Conservation (phyloP, 2,113 vertebrate genomes). For the Oryzias curvinotus region DNA sequence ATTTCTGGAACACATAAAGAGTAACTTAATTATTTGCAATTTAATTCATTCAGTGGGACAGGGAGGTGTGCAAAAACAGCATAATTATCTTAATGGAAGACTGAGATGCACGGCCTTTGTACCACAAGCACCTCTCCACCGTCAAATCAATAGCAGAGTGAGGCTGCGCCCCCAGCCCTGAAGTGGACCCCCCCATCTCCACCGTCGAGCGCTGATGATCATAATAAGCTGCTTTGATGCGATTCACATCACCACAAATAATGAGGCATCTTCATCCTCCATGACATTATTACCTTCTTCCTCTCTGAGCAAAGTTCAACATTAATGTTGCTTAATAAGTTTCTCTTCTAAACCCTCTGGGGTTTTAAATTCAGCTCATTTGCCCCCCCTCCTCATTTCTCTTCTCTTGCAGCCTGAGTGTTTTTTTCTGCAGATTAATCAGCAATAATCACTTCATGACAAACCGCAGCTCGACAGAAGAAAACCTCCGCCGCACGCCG, state of each 20-base stretch:
- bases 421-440: conserved; percentile 38
- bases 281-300: conserved; percentile 56
- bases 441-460: conserved; percentile 28
- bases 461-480: conserved; percentile 17
- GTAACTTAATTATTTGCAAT: conserved; percentile 69
- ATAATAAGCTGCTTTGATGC: conserved; percentile 75
- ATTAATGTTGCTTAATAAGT: conserved; percentile 52
- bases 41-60: conserved; percentile 67
- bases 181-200: conserved; percentile 69
- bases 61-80: conserved; percentile 63
- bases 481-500: background rate
- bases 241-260: conserved; percentile 67
- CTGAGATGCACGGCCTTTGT: conserved; percentile 70
- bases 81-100: conserved; percentile 78
- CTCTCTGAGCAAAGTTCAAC: conserved; percentile 44
- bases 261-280: conserved; percentile 67
- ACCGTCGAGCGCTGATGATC: conserved; percentile 69
- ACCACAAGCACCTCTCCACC: conserved; percentile 77
- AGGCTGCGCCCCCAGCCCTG: conserved; percentile 54
- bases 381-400: conserved; percentile 5
- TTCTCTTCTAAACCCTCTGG: conserved; percentile 31
- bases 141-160: conserved; percentile 74
- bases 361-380: conserved; percentile 36
- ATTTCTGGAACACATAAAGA: conserved; percentile 55
- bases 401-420: conserved; percentile 22